Base-by-base conservation (phyloP, 2,888 invertebrate species). In the Chloroclysta siterata region DNA sequence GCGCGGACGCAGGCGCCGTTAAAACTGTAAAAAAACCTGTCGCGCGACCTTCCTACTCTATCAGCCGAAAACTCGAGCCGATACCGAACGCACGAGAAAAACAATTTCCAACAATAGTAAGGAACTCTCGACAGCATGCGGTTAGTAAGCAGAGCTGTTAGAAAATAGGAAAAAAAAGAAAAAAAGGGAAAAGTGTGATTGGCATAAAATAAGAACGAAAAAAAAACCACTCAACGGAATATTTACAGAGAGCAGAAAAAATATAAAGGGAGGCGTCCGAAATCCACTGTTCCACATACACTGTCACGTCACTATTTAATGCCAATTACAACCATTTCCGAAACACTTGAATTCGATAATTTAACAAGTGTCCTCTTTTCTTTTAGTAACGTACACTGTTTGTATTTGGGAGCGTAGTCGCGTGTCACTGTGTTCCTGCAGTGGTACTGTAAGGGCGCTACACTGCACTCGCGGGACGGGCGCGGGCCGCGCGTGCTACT, bases 11-110 rank as follows among this genome's bases (percentile, higher is more conserved):
- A 82, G 77, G 81, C 84, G 84, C 88, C 91, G 91, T 91, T 92
- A 89, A 87, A 91, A 90, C 90, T 90, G 90, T 91, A 90, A 90
- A 90, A 78, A 84, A 90, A 91, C 90, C 87, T 80, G 89, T 88
- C 86, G 74, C 72, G 70, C 85, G 89, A 86, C 90, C 88, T 89
- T 87, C 88, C 81, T 71, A 79, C 80, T 69, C 57, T 85, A 86
- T 87, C 87, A 83, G 82, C 85, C 89, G 83, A 89, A 90, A 90
- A 85, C 80, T 81, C 71, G 78, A 64, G 68, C 63, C 72, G 74
- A 77, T 78, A 77, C 70, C 72, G 46, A 66, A 63, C 72, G 76
- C 76, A 69, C 74, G 44, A 41, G 63, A 48, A 62, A 66, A 83
- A 79, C 75, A 71, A 69, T 73, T 65, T 69, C 71, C 72, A 54